Conservation (phyloP, 2,888 invertebrate species). For the Lysandra coridon region DNA sequence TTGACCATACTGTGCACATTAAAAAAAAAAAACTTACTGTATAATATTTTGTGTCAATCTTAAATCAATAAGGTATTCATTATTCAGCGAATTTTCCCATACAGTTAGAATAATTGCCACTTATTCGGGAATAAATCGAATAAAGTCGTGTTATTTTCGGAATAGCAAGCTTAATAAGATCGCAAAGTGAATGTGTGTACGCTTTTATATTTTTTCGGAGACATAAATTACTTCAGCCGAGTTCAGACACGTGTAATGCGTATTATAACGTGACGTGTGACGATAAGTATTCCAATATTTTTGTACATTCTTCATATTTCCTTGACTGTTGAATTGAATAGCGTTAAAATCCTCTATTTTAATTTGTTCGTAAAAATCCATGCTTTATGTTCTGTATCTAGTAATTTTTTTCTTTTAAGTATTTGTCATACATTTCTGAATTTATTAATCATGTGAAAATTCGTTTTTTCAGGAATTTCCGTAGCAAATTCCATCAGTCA, state of each 20-base stretch:
- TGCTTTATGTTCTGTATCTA: background rate
- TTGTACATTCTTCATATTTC: background rate
- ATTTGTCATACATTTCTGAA: background rate
- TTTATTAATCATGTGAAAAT: too few species aligned
- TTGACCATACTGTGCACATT: too few species aligned
- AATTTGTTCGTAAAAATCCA: too few species aligned
- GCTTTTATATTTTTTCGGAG: background rate
- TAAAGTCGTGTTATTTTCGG: slow-evolving; percentile 7
- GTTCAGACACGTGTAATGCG: slow-evolving; percentile 11
- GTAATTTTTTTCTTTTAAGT: background rate
- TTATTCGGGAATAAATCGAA: slow-evolving; percentile 1
- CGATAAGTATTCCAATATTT: background rate
- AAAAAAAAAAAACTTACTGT: too few species aligned
- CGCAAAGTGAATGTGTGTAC: background rate
- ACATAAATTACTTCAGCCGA: background rate
- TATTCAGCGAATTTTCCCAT: background rate
- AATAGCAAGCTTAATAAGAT: slow-evolving; percentile 8
- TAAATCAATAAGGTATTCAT: background rate
- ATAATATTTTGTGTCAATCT: background rate
- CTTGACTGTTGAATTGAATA: background rate
- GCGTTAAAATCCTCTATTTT: background rate
- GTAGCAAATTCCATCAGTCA: too few species aligned
- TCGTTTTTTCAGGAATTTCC: too few species aligned
- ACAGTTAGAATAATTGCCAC: background rate
- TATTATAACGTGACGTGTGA: slow-evolving; percentile 1